Evolutionary conservation across 2,113 vertebrate species (phyloP), one percentile per base, ranked within the genome.

Genomic region (Asarcornis scutulata): DNA sequence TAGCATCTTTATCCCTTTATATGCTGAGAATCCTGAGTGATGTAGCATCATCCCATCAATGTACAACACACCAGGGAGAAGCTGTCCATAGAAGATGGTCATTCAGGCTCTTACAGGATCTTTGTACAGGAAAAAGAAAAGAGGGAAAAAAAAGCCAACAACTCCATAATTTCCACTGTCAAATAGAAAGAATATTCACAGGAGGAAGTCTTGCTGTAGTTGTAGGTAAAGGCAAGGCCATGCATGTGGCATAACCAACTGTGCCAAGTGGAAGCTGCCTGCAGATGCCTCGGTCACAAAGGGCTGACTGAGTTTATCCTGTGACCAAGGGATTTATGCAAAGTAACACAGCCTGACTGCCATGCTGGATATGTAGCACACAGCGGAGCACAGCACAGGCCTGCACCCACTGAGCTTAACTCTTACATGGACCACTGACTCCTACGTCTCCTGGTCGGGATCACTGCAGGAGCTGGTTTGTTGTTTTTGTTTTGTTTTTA

Each of bases 191-290:
- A 46, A 36, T 26, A 3, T 53, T 89, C 52, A 46, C 27, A 21
- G 0, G 0, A 79, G 13, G 42, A n/a, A 29, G 53, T 50, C 50
- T 17, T 46, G 31, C 36, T 85, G 58, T 38, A 79, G 12, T 31
- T 71, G 25, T 27, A 48, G 48, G 11, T n/a, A 60, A 74, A 77
- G 40, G 14, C 40, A 88, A 77, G 42, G 66, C 23, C 36, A 31
- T 2, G 0, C 5, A 5, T 4, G 12, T 14, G n/a, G 21, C 4
- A 1, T 26, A 11, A 18, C 16, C n/a, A 40, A 0, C 2, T 7
- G 2, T 25, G 25, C 13, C 17, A 50, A 22, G 56, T 0, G 31
- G 31, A 62, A 50, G 15, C 26, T 71, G 34, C n/a, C 31, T 46
- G 31, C 21, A 34, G 36, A 17, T 27, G 71, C 4, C 66, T 63